These are phyloP conservation scores for Amblyraja radiata DNA, from an alignment of 2,797 vertebrate genomes.

Conservation along the genomic window DNA sequence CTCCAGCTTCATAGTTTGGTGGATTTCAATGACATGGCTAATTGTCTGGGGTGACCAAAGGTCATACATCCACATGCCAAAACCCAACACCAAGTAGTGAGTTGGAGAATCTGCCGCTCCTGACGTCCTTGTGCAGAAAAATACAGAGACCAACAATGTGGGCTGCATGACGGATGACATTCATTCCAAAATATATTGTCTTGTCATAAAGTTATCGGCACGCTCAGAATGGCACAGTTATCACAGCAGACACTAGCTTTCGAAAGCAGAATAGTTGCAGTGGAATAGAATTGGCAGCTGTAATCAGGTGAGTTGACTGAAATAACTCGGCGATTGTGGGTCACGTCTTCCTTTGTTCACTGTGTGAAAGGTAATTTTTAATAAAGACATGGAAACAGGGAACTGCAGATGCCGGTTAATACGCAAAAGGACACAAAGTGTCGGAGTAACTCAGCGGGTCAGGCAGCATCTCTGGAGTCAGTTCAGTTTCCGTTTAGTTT, in stretches of 20 bases:
- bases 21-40: background rate
- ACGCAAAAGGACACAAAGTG: too few species aligned
- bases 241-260: background rate
- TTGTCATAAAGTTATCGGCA: background rate
- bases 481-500: too few species aligned
- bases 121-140: background rate
- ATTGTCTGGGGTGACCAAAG: background rate
- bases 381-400: too few species aligned
- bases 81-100: background rate
- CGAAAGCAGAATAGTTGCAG: background rate
- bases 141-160: background rate
- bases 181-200: background rate
- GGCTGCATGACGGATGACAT: background rate
- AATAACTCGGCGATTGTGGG: background rate
- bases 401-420: too few species aligned
- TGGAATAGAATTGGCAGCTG: background rate
- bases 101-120: background rate
- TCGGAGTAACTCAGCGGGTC: too few species aligned
- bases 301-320: background rate
- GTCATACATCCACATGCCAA: background rate
- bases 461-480: too few species aligned
- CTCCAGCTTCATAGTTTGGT: background rate
- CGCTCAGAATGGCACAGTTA: background rate
- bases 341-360: background rate
- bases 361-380: too few species aligned